Conservation (phyloP, 2,888 invertebrate species). For the Thera britannica region DNA sequence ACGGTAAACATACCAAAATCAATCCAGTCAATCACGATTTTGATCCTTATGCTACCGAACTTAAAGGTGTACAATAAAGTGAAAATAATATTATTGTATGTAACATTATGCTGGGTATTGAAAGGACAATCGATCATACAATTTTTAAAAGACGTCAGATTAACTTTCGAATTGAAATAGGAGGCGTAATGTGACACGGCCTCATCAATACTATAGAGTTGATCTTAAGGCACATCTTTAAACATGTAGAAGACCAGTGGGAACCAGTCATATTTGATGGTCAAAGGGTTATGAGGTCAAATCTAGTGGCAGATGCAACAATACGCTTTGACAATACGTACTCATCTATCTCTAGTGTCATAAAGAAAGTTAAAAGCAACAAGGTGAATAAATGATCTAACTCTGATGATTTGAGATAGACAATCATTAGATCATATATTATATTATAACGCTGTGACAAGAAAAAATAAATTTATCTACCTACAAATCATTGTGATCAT, state of each 20-base stretch:
- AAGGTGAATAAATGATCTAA: background rate
- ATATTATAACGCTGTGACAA: too few species aligned
- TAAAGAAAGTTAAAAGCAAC: background rate
- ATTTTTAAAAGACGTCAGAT: slow-evolving; percentile 71
- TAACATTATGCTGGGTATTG: slow-evolving; percentile 42
- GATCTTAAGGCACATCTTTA: slow-evolving; percentile 11
- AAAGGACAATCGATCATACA: slow-evolving; percentile 68
- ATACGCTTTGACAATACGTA: background rate
- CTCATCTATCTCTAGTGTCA: slow-evolving; percentile 6
- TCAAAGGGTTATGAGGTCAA: slow-evolving; percentile 17
- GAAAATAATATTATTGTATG: slow-evolving; percentile 8
- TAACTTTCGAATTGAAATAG: slow-evolving; percentile 65
- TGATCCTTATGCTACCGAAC: slow-evolving; percentile 43
- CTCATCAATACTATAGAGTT: slow-evolving; percentile 44
- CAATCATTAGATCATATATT: too few species aligned
- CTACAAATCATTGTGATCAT: too few species aligned
- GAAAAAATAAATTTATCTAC: too few species aligned
- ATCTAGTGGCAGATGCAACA: slow-evolving; percentile 10
- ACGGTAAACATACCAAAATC: slow-evolving; percentile 35
- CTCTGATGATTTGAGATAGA: too few species aligned
- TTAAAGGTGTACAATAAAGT: slow-evolving; percentile 36
- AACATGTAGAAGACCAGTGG: slow-evolving; percentile 12
- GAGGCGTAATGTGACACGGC: slow-evolving; percentile 68
- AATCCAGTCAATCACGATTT: slow-evolving; percentile 24
- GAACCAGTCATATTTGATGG: slow-evolving; percentile 12